These are phyloP conservation scores for Alcedo atthis DNA, from an alignment of 2,797 vertebrate genomes.

Conservation along the genomic window DNA sequence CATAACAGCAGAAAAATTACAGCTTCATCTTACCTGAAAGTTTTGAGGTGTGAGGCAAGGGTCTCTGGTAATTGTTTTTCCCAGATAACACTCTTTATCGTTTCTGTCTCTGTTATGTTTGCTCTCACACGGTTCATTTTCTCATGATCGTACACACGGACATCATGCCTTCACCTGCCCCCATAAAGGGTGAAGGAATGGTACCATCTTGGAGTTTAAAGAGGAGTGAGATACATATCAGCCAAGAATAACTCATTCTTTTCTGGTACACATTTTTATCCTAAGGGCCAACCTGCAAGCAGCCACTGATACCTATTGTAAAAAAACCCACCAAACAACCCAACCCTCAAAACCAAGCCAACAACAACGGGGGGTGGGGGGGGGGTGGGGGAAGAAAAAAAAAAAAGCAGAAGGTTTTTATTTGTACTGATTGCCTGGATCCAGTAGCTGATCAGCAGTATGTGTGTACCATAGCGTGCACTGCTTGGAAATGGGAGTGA, in stretches of 20 bases:
- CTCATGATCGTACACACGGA: neutral
- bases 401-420: neutral
- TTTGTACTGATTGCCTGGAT: neutral
- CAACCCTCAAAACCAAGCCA: neutral
- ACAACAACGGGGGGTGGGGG: neutral
- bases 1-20: neutral
- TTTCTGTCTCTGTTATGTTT: neutral
- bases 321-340: neutral
- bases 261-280: neutral
- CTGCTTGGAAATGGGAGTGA: neutral
- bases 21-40: neutral
- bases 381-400: too few species aligned
- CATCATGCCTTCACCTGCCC: neutral
- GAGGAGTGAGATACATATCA: too few species aligned
- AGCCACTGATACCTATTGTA: neutral
- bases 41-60: neutral
- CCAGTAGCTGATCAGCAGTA: neutral
- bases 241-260: neutral
- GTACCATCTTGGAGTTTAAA: neutral
- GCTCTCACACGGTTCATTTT: neutral
- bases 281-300: neutral
- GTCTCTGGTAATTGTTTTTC: fast-evolving
- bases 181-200: neutral
- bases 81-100: neutral
- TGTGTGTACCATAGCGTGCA: neutral